A percentile compares a stretch with the other conserved stretches of the same genome.
phyloP scores from a whole-genome alignment of 2,888 invertebrate genomes.

The Polydrusus pterygomalis region DNA sequence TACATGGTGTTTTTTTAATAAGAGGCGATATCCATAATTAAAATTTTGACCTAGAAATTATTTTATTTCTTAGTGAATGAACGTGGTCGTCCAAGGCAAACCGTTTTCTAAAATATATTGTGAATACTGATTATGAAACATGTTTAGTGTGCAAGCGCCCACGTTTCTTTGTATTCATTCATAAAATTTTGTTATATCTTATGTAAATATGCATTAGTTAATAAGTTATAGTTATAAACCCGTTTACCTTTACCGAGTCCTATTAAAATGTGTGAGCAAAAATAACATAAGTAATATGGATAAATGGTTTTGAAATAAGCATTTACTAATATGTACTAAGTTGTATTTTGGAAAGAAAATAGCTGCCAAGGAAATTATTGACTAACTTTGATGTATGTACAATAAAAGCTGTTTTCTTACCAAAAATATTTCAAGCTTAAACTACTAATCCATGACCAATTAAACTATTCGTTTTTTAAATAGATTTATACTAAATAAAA shows the following conservation, averaged over 20 bases:
- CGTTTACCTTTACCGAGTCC: conserved; percentile 36
- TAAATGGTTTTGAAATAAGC: not conserved
- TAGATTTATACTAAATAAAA: too few species aligned
- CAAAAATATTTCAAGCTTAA: too few species aligned
- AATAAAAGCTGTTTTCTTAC: too few species aligned
- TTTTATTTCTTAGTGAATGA: conserved; percentile 47
- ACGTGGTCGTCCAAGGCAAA: conserved; percentile 48
- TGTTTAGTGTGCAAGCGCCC: conserved; percentile 40
- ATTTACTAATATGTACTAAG: too few species aligned
- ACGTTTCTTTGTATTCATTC: conserved; percentile 46
- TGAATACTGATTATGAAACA: conserved; percentile 44
- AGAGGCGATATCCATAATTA: conserved; percentile 38
- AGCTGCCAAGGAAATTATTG: too few species aligned
- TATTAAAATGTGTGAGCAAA: conserved; percentile 8
- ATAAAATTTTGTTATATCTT: conserved; percentile 51
- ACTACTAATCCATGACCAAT: too few species aligned
- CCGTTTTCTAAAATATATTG: conserved; percentile 50
- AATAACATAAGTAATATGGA: not conserved
- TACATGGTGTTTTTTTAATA: conserved; percentile 27
- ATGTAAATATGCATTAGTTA: conserved; percentile 38
- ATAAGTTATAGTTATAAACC: conserved; percentile 34
- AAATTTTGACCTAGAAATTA: conserved; percentile 48
- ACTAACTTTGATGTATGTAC: too few species aligned
- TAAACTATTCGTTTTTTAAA: too few species aligned
- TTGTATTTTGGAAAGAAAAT: too few species aligned